Evolutionary conservation across 2,888 invertebrate genomes (phyloP), one percentile per base, ranked within the genome.

Genomic region (Scaeva pyrastri): DNA sequence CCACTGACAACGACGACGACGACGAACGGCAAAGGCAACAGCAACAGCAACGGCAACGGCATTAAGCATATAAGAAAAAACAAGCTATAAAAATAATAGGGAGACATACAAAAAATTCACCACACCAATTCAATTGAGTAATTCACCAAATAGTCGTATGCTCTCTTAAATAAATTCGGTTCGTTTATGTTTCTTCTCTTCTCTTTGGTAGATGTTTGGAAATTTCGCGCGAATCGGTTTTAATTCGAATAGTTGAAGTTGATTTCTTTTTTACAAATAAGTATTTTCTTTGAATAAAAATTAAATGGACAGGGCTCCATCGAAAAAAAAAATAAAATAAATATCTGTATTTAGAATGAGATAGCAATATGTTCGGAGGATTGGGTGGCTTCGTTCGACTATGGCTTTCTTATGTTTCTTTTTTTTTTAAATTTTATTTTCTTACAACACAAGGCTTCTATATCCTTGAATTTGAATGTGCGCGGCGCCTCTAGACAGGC

Each of bases 391-490:
- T 26, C 3, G 26, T 6, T 5, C 6, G 2, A 7, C 31, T 31
- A n/a, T 31, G 31, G 31, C 31, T 5, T 83, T 66, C 58, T 75
- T 71, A n/a, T 43, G n/a, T 41, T 48, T 60, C 36, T 66, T 66
- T 66, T 74, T 83, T 55, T 78, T 60, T 76, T 82, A 62, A 74
- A 45, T 52, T 66, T 66, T 19, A 41, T 43, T 50, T 72, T 60
- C 55, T 62, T 71, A 39, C 72, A 52, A 48, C 77, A 73, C 86
- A 86, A 86, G 86, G 86, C 81, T 86, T 82, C 82, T 86, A 82
- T 82, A 86, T 86, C 86, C 86, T 86, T 86, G 86, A 86, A 86
- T 86, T 86, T 86, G 86, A 86, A 86, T 86, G 86, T 86, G 86
- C 86, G 86, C 86, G 86, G 81, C 74, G 82, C 86, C 86, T 82